Conservation (phyloP, 2,888 invertebrate genomes). For the Heteromurus nitidus region DNA sequence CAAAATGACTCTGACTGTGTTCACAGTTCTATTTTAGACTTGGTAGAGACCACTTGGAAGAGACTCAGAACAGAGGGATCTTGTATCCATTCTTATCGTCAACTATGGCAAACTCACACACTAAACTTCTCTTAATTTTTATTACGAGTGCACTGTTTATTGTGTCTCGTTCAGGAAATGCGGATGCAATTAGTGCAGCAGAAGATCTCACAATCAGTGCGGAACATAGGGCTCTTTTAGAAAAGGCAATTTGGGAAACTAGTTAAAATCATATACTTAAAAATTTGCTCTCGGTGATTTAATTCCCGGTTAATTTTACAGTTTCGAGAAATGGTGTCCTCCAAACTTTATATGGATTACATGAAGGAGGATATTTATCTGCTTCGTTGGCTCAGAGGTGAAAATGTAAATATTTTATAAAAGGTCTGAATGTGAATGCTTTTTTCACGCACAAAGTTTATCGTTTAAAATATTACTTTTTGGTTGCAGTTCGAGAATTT, state of each 20-base stretch:
- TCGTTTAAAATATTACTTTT: not conserved
- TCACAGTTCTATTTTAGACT: no score
- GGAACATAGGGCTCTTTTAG: constrained; percentile 37
- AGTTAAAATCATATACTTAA: not conserved
- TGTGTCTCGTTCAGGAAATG: not conserved
- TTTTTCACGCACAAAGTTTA: not conserved
- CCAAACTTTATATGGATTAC: constrained; percentile 29
- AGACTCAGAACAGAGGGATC: no score
- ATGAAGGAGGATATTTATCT: constrained; percentile 51
- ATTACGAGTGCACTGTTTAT: not conserved
- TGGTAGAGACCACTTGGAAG: no score
- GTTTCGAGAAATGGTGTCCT: constrained; percentile 21
- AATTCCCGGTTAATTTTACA: constrained; percentile 6
- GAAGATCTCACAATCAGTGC: constrained; percentile 33
- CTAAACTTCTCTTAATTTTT: not conserved
- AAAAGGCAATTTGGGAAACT: constrained; percentile 23
- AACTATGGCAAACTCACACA: not conserved
- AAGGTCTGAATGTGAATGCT: not conserved
- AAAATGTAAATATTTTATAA: not conserved
- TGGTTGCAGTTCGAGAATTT: constrained; percentile 28
- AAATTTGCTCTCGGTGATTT: not conserved
- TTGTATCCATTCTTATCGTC: not conserved
- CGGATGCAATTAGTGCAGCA: not conserved
- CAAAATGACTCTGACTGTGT: no score
- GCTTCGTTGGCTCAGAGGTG: constrained; percentile 31